phyloP scores from a whole-genome alignment of 30 jellyfish, hydroid and myxozoan species.

The Pelagia noctiluca region DNA sequence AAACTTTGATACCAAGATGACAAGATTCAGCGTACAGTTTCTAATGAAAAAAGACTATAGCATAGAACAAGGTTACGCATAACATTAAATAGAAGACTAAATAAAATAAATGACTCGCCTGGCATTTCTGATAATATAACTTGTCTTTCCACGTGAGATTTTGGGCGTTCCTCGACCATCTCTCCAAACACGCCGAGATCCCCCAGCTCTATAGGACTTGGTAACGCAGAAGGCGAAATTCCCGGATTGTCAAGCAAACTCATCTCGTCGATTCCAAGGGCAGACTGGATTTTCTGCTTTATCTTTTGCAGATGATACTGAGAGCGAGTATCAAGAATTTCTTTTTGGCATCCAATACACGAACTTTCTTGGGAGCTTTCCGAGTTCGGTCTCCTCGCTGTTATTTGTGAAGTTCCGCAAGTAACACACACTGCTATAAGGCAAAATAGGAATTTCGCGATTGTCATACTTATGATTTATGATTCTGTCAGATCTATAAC shows the following conservation, averaged over 20 bases:
- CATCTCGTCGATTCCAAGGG: constrained; percentile 23
- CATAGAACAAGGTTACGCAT: no score
- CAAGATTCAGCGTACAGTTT: no score
- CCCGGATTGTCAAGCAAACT: constrained; percentile 9
- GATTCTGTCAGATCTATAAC: no score
- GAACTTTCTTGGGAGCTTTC: constrained; percentile 1
- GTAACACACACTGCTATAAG: no score
- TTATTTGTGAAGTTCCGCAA: no score
- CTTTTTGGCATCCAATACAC: constrained; percentile 26
- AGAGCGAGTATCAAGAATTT: background rate
- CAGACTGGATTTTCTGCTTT: constrained; percentile 20
- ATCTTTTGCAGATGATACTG: constrained; percentile 17
- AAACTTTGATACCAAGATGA: no score
- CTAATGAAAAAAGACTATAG: no score
- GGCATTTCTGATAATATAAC: constrained; percentile 11
- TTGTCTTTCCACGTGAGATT: constrained; percentile 14
- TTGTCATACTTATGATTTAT: no score
- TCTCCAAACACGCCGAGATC: background rate
- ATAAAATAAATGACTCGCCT: no score
- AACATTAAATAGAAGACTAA: no score
- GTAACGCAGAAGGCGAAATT: background rate
- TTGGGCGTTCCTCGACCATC: background rate
- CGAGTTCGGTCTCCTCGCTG: no score
- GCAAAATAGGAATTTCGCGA: no score
- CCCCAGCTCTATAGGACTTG: background rate